phyloP scores from a whole-genome alignment of 2,797 vertebrate genomes.

The Serranus cabrilla region DNA sequence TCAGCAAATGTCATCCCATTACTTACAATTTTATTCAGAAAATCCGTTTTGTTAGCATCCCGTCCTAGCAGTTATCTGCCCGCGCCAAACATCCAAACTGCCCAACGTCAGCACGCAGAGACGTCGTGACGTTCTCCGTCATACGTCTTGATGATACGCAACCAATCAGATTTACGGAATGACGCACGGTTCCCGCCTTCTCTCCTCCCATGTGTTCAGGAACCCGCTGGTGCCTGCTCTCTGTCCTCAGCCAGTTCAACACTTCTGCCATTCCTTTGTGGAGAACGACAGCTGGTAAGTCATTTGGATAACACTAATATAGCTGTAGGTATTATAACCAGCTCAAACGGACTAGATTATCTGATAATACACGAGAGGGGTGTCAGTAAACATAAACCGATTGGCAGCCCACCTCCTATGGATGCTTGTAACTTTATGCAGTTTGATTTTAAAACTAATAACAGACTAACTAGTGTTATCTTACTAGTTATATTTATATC shows the following conservation, averaged over 20 bases:
- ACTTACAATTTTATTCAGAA: slow-evolving; percentile 29
- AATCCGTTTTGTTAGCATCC: background rate
- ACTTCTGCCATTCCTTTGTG: background rate
- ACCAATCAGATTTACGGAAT: slow-evolving; percentile 48
- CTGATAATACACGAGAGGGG: background rate
- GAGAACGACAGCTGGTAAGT: slow-evolving; percentile 30
- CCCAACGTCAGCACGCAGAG: background rate
- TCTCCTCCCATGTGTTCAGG: background rate
- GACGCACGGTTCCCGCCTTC: background rate
- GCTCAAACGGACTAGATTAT: background rate
- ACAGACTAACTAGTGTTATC: background rate
- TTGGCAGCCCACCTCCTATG: background rate
- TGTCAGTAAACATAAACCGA: too few species aligned
- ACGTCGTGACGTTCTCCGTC: background rate
- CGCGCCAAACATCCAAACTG: slow-evolving; percentile 68
- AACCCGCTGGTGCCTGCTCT: fast-evolving
- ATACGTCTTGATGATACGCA: background rate
- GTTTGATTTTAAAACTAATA: background rate
- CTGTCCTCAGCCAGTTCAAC: fast-evolving
- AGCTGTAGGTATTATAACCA: background rate
- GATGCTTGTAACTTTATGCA: background rate
- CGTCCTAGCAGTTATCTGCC: background rate
- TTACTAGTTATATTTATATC: background rate
- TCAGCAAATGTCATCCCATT: fast-evolving
- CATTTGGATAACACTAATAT: fast-evolving